Evolutionary conservation across 1,140 invertebrate genomes (phyloP), one percentile per base, ranked within the genome.

Genomic region (Solenopsis fugax): DNA sequence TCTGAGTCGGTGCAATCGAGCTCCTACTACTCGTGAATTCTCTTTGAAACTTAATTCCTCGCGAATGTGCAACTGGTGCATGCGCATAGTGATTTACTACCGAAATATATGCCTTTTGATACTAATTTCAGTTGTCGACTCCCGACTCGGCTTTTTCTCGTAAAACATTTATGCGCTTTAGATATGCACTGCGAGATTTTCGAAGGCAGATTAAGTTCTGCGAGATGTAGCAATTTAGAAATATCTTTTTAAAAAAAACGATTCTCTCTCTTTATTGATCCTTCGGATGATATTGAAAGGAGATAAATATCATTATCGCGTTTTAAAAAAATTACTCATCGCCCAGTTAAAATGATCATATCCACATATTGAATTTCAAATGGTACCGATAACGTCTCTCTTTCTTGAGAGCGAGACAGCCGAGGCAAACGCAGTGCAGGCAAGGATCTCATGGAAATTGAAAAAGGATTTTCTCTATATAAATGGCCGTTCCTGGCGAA

Each of bases 401-500:
- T 77, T 85, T 18, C 80, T 84, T 58, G 67, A 73, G 41, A 50
- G n/a, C 13, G 72, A 54, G 12, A 2, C 12, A 52, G n/a, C 41
- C 41, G 29, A 52, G 2, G 48, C 65, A 21, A 89, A 69, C 86
- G 69, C 67, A 73, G 34, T 34, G 65, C 21, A 34, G 21, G 62
- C 18, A 37, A 45, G 41, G 73, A 76, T 45, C 56, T 80, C 65
- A 29, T 87, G 77, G 73, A 89, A 87, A 90, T 89, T 80, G 85
- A 87, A 87, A 75, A 89, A 85, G 89, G 78, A 89, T 89, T 87
- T 84, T 72, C 78, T 72, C 67, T 84, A 56, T 84, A 80, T 75
- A 87, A 87, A 89, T 89, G 72, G 77, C 24, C 71, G 76, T 58
- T 72, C 52, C 52, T 50, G 62, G 87, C 50, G 29, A 41, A 34